Evolutionary conservation across 2,797 vertebrate genomes (phyloP), one percentile per base, ranked within the genome.

Genomic region (Margarornis squamiger): DNA sequence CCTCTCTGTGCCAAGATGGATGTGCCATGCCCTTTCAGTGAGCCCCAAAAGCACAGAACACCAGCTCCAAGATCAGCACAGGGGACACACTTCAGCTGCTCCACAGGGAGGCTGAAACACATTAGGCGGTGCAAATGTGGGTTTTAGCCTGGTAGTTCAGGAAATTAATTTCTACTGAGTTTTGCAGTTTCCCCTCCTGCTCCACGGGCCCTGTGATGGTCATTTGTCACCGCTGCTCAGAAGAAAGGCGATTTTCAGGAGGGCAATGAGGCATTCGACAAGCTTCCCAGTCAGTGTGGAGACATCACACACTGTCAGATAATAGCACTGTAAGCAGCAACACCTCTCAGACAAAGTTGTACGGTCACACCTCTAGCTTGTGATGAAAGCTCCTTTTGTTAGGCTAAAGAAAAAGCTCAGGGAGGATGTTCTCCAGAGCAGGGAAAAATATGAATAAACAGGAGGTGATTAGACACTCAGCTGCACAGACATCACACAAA

Each of bases 261-360:
- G 62, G 38, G 59, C 88, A 95, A 82, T 88, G 92, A 96, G 81
- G 89, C 93, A 62, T 95, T 94, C 1, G 36, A 97, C 92, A 95
- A 93, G 88, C 67, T 93, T 65, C 58, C 75, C 59, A 86, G 75
- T 62, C 92, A 89, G 66, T n/a, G 72, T 86, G 91, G 89, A 79
- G 92, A 59, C 90, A 95, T 83, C 83, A 61, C 3, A 0, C 19
- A 2, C 43, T 88, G 88, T 74, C 81, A 57, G 19, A 57, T 5
- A 74, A 73, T 7, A 61, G n/a, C 43, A 10, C 41, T 32, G 46
- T 51, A 52, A 90, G 38, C 26, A 80, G 52, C 10, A 14, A 26
- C 34, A 3, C 70, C 61, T 89, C 80, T 54, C 71, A n/a, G 34
- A 41, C 4, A 1, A 41, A 94, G 54, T 30, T 70, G 46, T 36